phyloP scores from a whole-genome alignment of 92 coral and sea anemone genomes.

The Montipora capitata region DNA sequence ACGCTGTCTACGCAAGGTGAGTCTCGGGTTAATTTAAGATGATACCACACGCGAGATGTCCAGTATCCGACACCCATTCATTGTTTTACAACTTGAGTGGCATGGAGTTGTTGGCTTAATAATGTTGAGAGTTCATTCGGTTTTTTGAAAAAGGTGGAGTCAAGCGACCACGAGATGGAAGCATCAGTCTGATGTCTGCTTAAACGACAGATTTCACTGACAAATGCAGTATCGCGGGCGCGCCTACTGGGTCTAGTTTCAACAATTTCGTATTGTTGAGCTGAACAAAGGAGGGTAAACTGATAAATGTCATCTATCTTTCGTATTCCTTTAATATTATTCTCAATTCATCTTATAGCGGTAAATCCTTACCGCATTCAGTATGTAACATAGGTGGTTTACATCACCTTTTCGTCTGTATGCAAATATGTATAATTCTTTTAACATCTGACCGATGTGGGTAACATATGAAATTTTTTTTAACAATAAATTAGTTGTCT shows the following conservation, averaged over 20 bases:
- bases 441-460: background rate
- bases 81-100: background rate
- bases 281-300: background rate
- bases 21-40: background rate
- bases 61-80: background rate
- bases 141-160: too few species aligned
- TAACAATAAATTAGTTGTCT: constrained; percentile 3
- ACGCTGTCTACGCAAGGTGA: background rate
- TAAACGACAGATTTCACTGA: too few species aligned
- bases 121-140: too few species aligned
- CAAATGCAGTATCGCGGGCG: too few species aligned
- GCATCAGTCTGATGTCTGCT: too few species aligned
- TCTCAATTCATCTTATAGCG: background rate
- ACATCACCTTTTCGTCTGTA: background rate
- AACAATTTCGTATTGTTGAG: too few species aligned
- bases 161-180: too few species aligned
- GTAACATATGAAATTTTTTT: background rate
- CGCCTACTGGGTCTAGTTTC: too few species aligned
- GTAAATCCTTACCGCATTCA: background rate
- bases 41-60: background rate
- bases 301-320: background rate
- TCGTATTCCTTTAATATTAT: background rate
- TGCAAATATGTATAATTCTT: background rate
- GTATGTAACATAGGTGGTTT: background rate
- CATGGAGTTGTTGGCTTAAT: too few species aligned